Conservation (phyloP, 2,113 vertebrate species). For the Planiliza haematocheilus region DNA sequence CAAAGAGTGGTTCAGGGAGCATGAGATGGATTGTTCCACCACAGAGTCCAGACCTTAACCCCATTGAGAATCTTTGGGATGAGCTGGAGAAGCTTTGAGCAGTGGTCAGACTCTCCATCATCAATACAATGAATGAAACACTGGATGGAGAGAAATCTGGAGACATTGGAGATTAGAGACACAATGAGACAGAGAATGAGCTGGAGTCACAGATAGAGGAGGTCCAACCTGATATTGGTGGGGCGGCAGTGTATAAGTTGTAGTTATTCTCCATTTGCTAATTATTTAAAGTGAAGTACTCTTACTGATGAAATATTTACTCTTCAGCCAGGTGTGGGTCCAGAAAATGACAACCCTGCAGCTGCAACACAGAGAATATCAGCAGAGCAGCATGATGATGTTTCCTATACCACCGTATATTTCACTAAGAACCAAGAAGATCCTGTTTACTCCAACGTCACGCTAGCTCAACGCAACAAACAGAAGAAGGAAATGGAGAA, state of each 20-base stretch:
- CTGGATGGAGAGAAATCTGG: no score
- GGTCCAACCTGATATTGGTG: neutral
- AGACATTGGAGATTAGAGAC: no score
- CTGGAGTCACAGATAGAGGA: no score
- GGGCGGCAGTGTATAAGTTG: rapidly evolving
- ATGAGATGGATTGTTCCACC: no score
- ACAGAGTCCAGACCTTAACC: no score
- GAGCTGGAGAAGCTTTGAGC: no score
- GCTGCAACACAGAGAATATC: neutral
- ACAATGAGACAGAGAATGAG: no score
- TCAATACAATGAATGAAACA: no score
- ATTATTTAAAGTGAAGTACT: neutral
- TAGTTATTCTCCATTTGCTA: no score
- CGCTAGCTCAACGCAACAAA: neutral
- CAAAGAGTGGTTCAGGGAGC: no score
- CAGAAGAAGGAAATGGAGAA: neutral
- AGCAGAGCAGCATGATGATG: rapidly evolving
- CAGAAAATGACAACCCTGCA: neutral
- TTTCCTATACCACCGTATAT: slow-evolving; percentile 19
- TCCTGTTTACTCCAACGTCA: slow-evolving; percentile 34
- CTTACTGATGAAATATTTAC: neutral
- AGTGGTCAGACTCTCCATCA: no score
- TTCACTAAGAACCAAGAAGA: slow-evolving; percentile 3
- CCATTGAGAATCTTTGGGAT: no score
- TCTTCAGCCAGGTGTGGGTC: neutral